phyloP scores from a whole-genome alignment of 2,888 invertebrate species.

The Phoronis australis region DNA sequence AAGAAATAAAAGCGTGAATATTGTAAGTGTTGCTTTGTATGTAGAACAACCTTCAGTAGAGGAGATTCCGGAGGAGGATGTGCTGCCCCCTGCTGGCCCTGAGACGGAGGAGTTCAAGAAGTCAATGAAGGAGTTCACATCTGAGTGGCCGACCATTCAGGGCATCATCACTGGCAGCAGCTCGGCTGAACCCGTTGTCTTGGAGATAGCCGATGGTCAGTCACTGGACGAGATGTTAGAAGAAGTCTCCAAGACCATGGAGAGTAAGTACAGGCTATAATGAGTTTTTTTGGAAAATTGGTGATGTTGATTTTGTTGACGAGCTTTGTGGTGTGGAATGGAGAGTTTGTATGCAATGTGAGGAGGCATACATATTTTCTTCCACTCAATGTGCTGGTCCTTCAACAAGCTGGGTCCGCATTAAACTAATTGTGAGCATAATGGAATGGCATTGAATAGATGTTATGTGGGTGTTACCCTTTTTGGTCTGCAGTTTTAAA shows the following conservation, averaged over 20 bases:
- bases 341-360: too few species aligned
- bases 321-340: too few species aligned
- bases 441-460: background rate
- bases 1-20: background rate
- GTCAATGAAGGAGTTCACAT: slow-evolving; percentile 35
- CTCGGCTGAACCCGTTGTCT: slow-evolving; percentile 31
- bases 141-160: slow-evolving; percentile 30
- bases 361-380: too few species aligned
- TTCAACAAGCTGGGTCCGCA: too few species aligned
- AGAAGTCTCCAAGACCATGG: slow-evolving; percentile 28
- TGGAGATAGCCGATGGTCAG: slow-evolving; percentile 28
- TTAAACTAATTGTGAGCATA: too few species aligned
- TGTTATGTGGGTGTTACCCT: background rate
- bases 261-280: slow-evolving; percentile 31
- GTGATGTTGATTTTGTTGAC: too few species aligned
- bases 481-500: background rate
- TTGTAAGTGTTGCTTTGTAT: too few species aligned
- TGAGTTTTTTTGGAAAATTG: background rate
- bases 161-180: slow-evolving; percentile 40
- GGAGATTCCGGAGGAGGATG: too few species aligned
- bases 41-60: too few species aligned
- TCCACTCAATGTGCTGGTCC: background rate
- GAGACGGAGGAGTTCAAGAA: slow-evolving; percentile 39
- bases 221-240: slow-evolving; percentile 30
- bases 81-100: slow-evolving; percentile 31